Percentiles rank a stretch among this genome's conserved stretches.
These are phyloP conservation scores for Gorsachius goisagi DNA, from an alignment of 2,113 vertebrate species.

Conservation along the genomic window DNA sequence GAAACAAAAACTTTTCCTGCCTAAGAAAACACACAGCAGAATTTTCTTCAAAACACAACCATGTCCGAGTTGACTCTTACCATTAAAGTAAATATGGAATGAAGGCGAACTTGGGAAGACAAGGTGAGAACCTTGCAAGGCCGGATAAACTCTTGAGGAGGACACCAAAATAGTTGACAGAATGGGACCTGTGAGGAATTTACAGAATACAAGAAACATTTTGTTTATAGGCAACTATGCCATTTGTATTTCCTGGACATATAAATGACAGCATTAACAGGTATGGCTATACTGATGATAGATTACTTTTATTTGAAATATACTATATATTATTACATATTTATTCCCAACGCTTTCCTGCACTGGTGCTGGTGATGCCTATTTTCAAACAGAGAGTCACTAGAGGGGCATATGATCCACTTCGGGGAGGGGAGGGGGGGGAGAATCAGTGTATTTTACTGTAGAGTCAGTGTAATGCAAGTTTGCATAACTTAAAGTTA, in stretches of 20 bases:
- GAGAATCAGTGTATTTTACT: neutral
- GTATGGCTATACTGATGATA: neutral
- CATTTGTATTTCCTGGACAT: neutral
- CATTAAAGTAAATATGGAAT: neutral
- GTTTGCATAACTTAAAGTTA: neutral
- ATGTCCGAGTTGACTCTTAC: neutral
- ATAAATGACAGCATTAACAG: neutral
- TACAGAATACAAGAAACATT: neutral
- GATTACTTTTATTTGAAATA: neutral
- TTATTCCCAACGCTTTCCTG: neutral
- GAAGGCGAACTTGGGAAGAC: neutral
- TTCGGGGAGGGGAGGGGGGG: neutral
- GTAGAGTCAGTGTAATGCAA: neutral
- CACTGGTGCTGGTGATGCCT: neutral
- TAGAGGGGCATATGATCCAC: neutral
- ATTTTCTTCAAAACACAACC: neutral
- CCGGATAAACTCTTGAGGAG: neutral
- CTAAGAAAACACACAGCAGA: neutral
- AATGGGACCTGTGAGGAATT: neutral
- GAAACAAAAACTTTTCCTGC: neutral
- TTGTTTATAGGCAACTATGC: neutral
- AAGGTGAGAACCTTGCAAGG: neutral
- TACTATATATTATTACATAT: neutral
- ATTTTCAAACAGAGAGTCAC: neutral
- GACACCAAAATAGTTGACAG: neutral